Evolutionary conservation across 2,113 vertebrate genomes (phyloP), one percentile per base, ranked within the genome.

Genomic region (Microcebus lehilahytsara): DNA sequence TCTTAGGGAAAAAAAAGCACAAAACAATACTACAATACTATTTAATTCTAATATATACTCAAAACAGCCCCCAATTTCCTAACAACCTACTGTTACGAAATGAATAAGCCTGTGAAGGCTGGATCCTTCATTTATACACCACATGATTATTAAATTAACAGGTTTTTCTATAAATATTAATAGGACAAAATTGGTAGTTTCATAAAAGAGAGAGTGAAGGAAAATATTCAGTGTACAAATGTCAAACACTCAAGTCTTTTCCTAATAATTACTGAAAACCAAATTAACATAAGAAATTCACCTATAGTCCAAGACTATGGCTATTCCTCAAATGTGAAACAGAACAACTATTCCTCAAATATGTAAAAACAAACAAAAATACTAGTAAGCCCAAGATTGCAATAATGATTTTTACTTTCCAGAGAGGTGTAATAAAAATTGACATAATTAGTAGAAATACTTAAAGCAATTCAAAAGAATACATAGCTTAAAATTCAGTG

Each of bases 381-480:
- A 85, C 25, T 87, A 66, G 32, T 80, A 91, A 93, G 46, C 7
- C 74, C 17, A 86, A 78, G 42, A 91, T 75, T 93, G 79, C 2
- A 88, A 60, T 51, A 66, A 62, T 32, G 14, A 81, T 58, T 95
- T 97, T 85, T 86, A 58, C 56, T 95, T 79, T 74, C 19, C 23
- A 89, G 56, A 93, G 53, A 69, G 14, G 32, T 53, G 75, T 13
- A 81, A 92, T 51, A 91, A 77, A 95, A 89, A 85, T 2, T 58
- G 40, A 84, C 19, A 90, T 90, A 85, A 95, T 79, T 34, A 88
- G 92, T 2, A 75, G 27, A 96, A 96, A 75, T 88, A 97, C 69
- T 94, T 97, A 64, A 96, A 96, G 30, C 56, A 49, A 85, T 74
- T 96, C 53, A 93, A 66, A 95, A 94, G 37, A 93, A 90, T 85